Base-by-base conservation (phyloP, 2,113 vertebrate genomes). In the Dicaeum eximium region DNA sequence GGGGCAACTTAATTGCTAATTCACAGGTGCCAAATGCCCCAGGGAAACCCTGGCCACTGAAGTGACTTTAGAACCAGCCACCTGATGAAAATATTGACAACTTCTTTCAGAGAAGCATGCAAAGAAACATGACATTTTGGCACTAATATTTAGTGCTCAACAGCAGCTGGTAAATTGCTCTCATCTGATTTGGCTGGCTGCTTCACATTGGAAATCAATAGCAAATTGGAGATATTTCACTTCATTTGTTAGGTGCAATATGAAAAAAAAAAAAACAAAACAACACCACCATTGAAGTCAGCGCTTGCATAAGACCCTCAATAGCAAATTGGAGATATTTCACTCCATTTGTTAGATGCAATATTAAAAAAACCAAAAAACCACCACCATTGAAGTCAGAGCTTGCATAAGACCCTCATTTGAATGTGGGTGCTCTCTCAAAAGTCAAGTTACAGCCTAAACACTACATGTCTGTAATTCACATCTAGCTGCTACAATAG, bases 101-200 rank as follows among this genome's bases (percentile, higher is more conserved):
- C 69, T 92, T 90, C 70, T 75, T 96, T 75, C 35, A 61, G 54
- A 44, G 44, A 71, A 86, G n/a, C 54, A 47, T 60, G 72, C 35
- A 84, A 88, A 93, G 81, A 81, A 91, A 88, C 79, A 79, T 86
- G 79, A 80, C 60, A 87, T 90, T 91, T 89, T 35, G 30, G 62
- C 35, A 87, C 80, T 87, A 95, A 96, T 93, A 95, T 84, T 95
- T 94, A 90, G 90, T 58, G 24, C 48, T 86, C 66, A 86, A 77
- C 95, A 94, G 37, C 90, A 94, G 73, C 80, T 96, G 93, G 66
- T 56, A 94, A 92, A 94, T 86, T 82, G 77, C 58, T 93, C 77
- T 97, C 70, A 82, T 90, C 87, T 92, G 67, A 94, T 92, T 92
- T 86, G 85, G 51, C 61, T 94, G 82, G 45, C 56, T 93, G 89